Conservation (phyloP, 1,140 invertebrate genomes). For the Nomia melanderi region DNA sequence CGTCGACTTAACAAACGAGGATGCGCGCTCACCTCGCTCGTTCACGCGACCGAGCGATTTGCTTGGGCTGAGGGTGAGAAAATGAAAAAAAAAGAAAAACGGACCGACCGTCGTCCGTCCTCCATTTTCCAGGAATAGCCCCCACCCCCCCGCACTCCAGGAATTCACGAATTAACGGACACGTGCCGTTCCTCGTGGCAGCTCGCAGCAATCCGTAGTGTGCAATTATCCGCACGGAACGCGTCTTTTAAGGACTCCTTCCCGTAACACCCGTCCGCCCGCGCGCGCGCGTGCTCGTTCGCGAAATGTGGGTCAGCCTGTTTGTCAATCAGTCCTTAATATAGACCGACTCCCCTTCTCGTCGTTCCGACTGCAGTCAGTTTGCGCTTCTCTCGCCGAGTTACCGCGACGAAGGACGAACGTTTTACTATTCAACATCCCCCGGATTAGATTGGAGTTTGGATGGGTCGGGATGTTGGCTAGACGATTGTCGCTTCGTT, state of each 20-base stretch:
- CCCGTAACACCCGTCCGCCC: no score
- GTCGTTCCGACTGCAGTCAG: slow-evolving; percentile 21
- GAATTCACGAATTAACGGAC: slow-evolving; percentile 54
- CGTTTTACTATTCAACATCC: slow-evolving; percentile 14
- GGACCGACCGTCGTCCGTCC: no score
- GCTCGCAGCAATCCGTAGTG: not conserved
- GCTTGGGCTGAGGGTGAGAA: no score
- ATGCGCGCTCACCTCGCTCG: slow-evolving; percentile 13
- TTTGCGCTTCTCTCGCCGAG: slow-evolving; percentile 11
- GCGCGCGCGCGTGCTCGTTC: slow-evolving; percentile 40
- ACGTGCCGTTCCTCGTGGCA: slow-evolving; percentile 47
- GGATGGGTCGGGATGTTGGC: not conserved
- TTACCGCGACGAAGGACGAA: slow-evolving; percentile 24
- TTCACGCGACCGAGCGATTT: slow-evolving; percentile 59
- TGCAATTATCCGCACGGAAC: slow-evolving; percentile 63
- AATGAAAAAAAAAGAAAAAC: slow-evolving; percentile 23
- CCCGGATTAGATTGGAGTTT: not conserved
- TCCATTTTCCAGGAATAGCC: slow-evolving; percentile 38
- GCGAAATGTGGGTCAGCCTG: slow-evolving; percentile 62
- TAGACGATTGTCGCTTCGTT: not conserved
- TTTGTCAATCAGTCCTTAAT: slow-evolving; percentile 67
- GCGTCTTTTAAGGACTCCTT: slow-evolving; percentile 53
- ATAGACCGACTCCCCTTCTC: slow-evolving; percentile 38
- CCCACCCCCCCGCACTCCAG: slow-evolving; percentile 11
- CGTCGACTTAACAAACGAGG: slow-evolving; percentile 21